Base-by-base conservation (phyloP, 2,888 invertebrate genomes). In the Hydroisotoma schaefferi region DNA sequence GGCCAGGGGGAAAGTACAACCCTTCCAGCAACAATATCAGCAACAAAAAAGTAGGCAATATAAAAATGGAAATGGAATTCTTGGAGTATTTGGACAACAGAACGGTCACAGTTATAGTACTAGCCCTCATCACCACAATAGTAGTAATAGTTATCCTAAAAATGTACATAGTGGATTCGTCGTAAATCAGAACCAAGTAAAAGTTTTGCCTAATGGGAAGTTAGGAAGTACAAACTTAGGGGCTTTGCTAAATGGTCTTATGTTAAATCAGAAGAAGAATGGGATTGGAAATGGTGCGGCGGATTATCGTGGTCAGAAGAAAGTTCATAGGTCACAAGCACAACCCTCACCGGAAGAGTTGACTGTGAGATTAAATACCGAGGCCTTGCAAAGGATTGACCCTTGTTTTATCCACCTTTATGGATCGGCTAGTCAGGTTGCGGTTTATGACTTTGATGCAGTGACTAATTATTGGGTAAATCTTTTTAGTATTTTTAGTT, bases 391-490 rank as follows among this genome's bases (percentile, higher is more conserved):
- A 37, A 18, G 52, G 12, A 12, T 37, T 22, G 52, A 52, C 22
- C 22, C 37, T n/a, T 6, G 22, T 4, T 52, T 52, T 52, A 37
- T 6, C 15, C 18, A 29, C 6, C 12, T 52, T 12, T 52, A 20
- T 20, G 38, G 37, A 6, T 18, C 18, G 12, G 52, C 52, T 6
- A 52, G 52, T 37, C 52, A 52, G 37, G 52, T 52, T 4, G 52
- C 52, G 4, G 38, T 52, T 29, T 52, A 52, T 37, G 52, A 52
- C 20, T 52, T 26, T 37, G 52, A 52, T 23, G 37, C 18, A 18
- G 25, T 23, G 18, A 52, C 52, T 18, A 20, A 37, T 15, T n/a
- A 52, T 22, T 52, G 52, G 52, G 52, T 52, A 37, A 37, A 38
- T n/a, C 20, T 37, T 15, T 47, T 47, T 18, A 26, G 4, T 47